Base-by-base conservation (phyloP, 2,888 invertebrate genomes). In the Sinotaia quadrata region DNA sequence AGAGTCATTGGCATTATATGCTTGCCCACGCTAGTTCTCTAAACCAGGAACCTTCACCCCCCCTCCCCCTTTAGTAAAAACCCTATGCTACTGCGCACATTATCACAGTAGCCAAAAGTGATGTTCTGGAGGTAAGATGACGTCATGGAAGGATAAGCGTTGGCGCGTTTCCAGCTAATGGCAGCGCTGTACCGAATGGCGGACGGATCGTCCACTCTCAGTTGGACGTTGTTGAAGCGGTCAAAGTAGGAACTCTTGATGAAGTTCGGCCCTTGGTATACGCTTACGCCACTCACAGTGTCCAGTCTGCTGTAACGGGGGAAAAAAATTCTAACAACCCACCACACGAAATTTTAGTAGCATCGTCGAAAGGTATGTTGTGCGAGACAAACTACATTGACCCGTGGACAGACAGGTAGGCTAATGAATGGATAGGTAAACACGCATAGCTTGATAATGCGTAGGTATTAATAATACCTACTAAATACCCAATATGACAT, bases 61-160 rank as follows among this genome's bases (percentile, higher is more conserved):
- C n/a, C n/a, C n/a, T n/a, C n/a, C n/a, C n/a, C n/a, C n/a, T n/a
- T n/a, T n/a, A n/a, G n/a, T n/a, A n/a, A n/a, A n/a, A n/a, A n/a
- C n/a, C 41, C 12, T 2, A 12, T n/a, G n/a, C 47, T 5, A 10
- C 54, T 5, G 29, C 54, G 18, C 5, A 56, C 65, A 31, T 54
- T 21, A 34, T 65, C 65, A 41, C 54, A 65, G 56, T 31, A 65
- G 4, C 65, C 65, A 31, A 65, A 65, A 24, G 65, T 65, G 56
- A 65, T n/a, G 44, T 65, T 65, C n/a, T 52, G 36, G 21, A 29
- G 21, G 44, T 56, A 65, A 18, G 34, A 41, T 2, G 54, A 56
- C 27, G 56, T 56, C 27, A 27, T 41, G 44, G 56, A 37, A 4
- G 52, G 54, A 34, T 41, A 65, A 33, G 37, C 36, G 65, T 36